Evolutionary conservation across 2,888 invertebrate genomes (phyloP), one percentile per base, ranked within the genome.

Genomic region (Acleris literana): DNA sequence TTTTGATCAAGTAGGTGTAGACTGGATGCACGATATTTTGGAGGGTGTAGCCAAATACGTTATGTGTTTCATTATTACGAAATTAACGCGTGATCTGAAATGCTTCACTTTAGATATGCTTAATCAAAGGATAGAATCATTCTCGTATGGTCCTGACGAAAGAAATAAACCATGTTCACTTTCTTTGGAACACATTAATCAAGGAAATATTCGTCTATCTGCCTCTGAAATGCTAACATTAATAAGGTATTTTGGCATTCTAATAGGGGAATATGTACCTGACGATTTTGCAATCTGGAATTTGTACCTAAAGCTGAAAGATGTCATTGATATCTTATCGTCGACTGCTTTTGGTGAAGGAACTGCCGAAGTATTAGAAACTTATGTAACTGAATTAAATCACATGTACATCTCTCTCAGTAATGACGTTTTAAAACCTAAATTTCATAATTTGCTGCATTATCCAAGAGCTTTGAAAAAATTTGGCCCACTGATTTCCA

Each of bases 361-460:
- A 13, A 55, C 17, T 29, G 51, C n/a, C 16, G 58, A 62, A 9
- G 29, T 60, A 33, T 53, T 68, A 58, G 25, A 64, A 48, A n/a
- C 11, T n/a, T 17, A 39, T 20, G 56, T 69, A 46, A 11, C 51
- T 3, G 62, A 69, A 52, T 25, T 64, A 3, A 64, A 69, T 18
- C 20, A 44, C 5, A 25, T 69, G 6, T 69, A 64, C 48, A 29
- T 62, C 5, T 16, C 11, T 17, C 20, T 67, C 13, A 61, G 13
- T 11, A 43, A 48, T n/a, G 44, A 62, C 6, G 9, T 29, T n/a
- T 58, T 70, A 44, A 70, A 62, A 63, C 68, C 70, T 16, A 70
- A 70, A 63, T 70, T 69, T 54, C 69, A 70, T 33, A 22, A 59
- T 49, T 46, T 69, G 29, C n/a, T 61, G n/a, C 70, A 69, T 54